Conservation (phyloP, 2,113 vertebrate species). For the Romanogobio albipinnatus region DNA sequence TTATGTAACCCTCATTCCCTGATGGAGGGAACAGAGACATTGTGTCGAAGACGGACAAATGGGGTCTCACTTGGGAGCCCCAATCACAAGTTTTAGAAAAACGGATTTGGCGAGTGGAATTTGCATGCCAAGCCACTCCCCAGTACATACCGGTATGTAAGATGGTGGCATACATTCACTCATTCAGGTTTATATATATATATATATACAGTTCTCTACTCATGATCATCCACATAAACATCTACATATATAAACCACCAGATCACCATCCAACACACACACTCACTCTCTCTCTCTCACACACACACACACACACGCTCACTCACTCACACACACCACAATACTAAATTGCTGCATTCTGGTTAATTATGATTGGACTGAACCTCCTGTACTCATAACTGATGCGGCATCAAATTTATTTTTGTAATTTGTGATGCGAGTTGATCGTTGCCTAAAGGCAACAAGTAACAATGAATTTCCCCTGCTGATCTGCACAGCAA, state of each 20-base stretch:
- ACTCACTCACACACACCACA: neutral
- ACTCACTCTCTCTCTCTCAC: neutral
- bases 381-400: conserved; percentile 53
- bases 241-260: neutral
- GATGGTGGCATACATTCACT: too few species aligned
- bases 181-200: too few species aligned
- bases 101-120: too few species aligned
- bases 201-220: neutral
- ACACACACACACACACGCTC: neutral
- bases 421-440: conserved; percentile 74
- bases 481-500: conserved; percentile 71
- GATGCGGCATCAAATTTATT: conserved; percentile 61
- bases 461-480: conserved; percentile 72
- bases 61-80: too few species aligned
- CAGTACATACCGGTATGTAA: too few species aligned
- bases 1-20: too few species aligned
- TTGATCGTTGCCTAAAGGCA: conserved; percentile 70
- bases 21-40: too few species aligned
- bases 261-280: neutral
- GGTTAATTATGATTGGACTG: conserved; percentile 58
- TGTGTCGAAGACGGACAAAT: too few species aligned
- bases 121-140: too few species aligned
- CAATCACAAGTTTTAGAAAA: too few species aligned
- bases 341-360: neutral
- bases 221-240: neutral